Conservation (phyloP, 2,888 invertebrate genomes). For the Rhimphoctona megacephalus region DNA sequence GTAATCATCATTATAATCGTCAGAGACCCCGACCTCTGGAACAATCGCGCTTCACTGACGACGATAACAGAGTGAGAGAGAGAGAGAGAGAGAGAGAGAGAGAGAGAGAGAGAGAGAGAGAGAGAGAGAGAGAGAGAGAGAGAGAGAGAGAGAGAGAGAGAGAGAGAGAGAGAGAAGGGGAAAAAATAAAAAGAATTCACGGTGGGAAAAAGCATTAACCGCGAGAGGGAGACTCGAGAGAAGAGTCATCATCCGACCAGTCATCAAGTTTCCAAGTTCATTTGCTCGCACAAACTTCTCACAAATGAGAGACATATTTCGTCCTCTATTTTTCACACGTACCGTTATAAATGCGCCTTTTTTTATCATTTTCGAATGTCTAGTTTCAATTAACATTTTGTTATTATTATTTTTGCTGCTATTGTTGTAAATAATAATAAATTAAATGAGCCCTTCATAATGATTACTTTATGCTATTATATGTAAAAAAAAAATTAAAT, state of each 20-base stretch:
- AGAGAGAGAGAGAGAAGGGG: neutral
- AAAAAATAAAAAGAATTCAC: neutral
- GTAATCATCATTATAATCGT: slow-evolving; percentile 38
- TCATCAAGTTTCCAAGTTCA: slow-evolving; percentile 62
- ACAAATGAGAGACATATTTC: neutral
- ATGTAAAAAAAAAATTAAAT: no score
- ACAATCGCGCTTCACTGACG: slow-evolving; percentile 47
- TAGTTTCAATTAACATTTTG: neutral
- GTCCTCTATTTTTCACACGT: neutral
- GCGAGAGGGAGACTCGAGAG: slow-evolving; percentile 21
- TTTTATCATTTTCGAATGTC: neutral
- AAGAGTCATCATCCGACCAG: slow-evolving; percentile 54
- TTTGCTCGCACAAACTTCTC: slow-evolving; percentile 45
- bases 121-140: slow-evolving; percentile 7
- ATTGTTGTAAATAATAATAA: neutral
- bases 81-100: neutral
- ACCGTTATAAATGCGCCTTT: slow-evolving; percentile 42
- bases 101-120: no score
- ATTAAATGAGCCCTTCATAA: neutral
- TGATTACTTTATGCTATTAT: neutral
- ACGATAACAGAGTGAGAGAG: slow-evolving; percentile 31
- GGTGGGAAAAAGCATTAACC: slow-evolving; percentile 50
- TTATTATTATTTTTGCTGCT: neutral
- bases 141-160: neutral
- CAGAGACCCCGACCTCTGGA: slow-evolving; percentile 47